A percentile compares a stretch with the other conserved stretches of the same genome.
Conservation (phyloP, 2,888 invertebrate genomes). For the Mayetiola destructor region DNA sequence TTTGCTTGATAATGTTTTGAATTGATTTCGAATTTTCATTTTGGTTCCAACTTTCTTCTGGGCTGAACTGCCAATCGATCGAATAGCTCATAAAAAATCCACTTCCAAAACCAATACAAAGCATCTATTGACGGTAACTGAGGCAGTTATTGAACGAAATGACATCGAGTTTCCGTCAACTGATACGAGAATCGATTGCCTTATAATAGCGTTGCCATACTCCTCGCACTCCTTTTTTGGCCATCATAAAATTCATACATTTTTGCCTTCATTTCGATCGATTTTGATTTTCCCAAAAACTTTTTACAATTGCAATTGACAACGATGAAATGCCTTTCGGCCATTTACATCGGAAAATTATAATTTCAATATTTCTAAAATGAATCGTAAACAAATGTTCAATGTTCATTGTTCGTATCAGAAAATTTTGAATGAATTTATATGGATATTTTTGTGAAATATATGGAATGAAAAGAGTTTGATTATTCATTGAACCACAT, state of each 20-base stretch:
- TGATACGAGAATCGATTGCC: neutral
- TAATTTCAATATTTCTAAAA: neutral
- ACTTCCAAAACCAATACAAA: neutral
- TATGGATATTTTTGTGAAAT: conserved; percentile 8
- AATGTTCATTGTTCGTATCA: too few relatives aligned
- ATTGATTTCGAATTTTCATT: too few relatives aligned
- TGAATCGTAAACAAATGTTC: neutral
- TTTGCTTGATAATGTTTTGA: too few relatives aligned
- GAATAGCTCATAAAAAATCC: too few relatives aligned
- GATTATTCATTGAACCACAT: neutral
- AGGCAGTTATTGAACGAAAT: conserved; percentile 2
- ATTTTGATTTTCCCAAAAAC: neutral
- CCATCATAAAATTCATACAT: neutral
- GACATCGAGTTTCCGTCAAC: conserved; percentile 9
- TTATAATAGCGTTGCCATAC: neutral
- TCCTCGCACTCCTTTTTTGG: neutral
- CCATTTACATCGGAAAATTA: neutral
- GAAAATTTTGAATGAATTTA: too few relatives aligned
- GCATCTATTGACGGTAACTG: conserved; percentile 8
- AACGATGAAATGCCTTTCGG: conserved; percentile 1
- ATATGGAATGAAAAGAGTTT: neutral
- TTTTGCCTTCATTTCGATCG: neutral
- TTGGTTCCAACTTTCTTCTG: too few relatives aligned
- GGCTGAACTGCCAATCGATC: too few relatives aligned
- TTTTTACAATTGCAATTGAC: conserved; percentile 4